phyloP scores from a whole-genome alignment of 2,888 invertebrate species.

The Hypolimnas misippus region DNA sequence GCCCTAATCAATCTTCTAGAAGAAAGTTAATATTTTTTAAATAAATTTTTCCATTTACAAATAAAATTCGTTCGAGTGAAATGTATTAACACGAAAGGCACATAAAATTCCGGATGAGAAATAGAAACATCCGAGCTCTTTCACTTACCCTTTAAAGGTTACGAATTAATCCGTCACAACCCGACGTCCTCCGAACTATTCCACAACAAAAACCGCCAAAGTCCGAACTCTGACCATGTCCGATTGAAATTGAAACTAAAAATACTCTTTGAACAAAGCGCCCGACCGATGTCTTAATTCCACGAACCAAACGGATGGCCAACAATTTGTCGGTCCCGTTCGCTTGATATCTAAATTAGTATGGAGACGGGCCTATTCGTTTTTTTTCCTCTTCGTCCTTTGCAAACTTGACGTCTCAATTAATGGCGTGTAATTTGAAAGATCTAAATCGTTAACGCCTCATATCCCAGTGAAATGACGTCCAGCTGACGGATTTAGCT shows the following conservation, averaged over 20 bases:
- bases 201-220: conserved; percentile 62
- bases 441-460: conserved; percentile 70
- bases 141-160: conserved; percentile 44
- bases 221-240: conserved; percentile 51
- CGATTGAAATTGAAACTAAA: conserved; percentile 54
- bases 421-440: conserved; percentile 77
- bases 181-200: conserved; percentile 53
- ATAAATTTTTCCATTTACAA: no score
- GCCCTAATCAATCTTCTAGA: no score
- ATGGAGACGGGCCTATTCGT: conserved; percentile 69
- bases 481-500: conserved; percentile 44
- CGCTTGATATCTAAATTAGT: conserved; percentile 81
- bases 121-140: conserved; percentile 17
- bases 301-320: conserved; percentile 69
- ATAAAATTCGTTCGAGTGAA: no score
- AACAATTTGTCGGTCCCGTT: conserved; percentile 77
- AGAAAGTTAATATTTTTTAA: no score
- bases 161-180: conserved; percentile 51
- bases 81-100: neutral
- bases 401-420: conserved; percentile 75
- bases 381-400: conserved; percentile 56
- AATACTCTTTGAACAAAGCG: conserved; percentile 49
- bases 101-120: neutral
- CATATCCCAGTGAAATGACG: conserved; percentile 52
- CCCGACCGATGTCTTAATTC: conserved; percentile 62